Evolutionary conservation across 2,113 vertebrate genomes (phyloP).

Genomic region (Sitta europaea): DNA sequence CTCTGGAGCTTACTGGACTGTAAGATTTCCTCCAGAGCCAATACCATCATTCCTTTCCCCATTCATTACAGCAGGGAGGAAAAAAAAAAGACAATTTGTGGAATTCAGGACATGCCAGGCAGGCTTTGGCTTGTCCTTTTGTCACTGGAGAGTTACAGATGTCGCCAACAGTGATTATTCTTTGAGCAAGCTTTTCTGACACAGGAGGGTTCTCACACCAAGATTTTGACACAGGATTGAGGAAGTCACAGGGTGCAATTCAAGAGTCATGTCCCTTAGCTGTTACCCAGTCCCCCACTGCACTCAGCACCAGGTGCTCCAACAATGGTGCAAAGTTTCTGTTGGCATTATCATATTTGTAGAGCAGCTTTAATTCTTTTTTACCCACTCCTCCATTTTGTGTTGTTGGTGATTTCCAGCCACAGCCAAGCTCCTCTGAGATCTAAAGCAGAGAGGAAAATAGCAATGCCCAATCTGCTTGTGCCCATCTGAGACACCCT

Average conservation of each 20-base stretch:
- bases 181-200: background rate
- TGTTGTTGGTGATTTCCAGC: background rate
- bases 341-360: background rate
- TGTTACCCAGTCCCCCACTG: background rate
- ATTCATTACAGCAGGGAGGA: background rate
- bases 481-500: background rate
- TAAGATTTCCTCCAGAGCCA: background rate
- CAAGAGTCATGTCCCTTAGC: background rate
- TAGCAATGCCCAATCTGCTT: background rate
- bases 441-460: background rate
- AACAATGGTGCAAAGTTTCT: background rate
- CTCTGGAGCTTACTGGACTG: background rate
- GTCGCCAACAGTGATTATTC: background rate
- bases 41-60: background rate
- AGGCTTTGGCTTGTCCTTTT: background rate
- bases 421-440: background rate
- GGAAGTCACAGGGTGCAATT: background rate
- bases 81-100: background rate
- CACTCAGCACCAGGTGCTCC: background rate
- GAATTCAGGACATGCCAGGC: background rate
- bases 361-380: background rate
- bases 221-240: background rate
- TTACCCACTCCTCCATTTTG: background rate
- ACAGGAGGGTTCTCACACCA: background rate
- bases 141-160: background rate